A percentile compares a stretch with the other conserved stretches of the same genome.
phyloP scores from a whole-genome alignment of 2,113 vertebrate genomes.

The Plecotus auritus region DNA sequence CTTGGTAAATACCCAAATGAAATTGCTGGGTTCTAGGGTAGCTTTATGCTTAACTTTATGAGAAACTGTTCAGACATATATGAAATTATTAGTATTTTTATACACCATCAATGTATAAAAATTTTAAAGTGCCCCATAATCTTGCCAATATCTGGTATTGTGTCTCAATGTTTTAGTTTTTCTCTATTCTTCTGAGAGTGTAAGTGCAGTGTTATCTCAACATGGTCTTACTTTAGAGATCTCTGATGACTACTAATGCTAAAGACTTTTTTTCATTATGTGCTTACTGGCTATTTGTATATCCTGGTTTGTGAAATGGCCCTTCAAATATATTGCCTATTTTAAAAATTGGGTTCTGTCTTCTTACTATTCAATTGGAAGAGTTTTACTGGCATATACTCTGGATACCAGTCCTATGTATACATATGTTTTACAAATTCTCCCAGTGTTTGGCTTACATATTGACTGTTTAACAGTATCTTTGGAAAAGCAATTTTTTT shows the following conservation, averaged over 20 bases:
- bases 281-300: not conserved
- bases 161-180: not conserved
- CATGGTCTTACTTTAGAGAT: not conserved
- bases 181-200: not conserved
- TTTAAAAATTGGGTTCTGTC: not conserved
- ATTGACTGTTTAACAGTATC: not conserved
- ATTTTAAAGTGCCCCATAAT: not conserved
- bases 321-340: not conserved
- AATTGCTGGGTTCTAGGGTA: not conserved
- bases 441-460: not conserved
- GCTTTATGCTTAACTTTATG: not conserved
- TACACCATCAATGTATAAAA: not conserved
- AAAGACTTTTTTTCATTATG: not conserved
- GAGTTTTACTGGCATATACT: not conserved
- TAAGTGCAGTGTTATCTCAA: not conserved
- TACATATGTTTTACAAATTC: not conserved
- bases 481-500: not conserved
- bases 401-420: not conserved
- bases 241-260: not conserved
- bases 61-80: not conserved
- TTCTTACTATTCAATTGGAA: not conserved
- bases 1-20: not conserved
- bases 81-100: not conserved
- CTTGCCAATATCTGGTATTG: not conserved
- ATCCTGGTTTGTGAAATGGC: not conserved